Evolutionary conservation across 2,113 vertebrate species (phyloP).

Genomic region (Pyrgilauda ruficollis): DNA sequence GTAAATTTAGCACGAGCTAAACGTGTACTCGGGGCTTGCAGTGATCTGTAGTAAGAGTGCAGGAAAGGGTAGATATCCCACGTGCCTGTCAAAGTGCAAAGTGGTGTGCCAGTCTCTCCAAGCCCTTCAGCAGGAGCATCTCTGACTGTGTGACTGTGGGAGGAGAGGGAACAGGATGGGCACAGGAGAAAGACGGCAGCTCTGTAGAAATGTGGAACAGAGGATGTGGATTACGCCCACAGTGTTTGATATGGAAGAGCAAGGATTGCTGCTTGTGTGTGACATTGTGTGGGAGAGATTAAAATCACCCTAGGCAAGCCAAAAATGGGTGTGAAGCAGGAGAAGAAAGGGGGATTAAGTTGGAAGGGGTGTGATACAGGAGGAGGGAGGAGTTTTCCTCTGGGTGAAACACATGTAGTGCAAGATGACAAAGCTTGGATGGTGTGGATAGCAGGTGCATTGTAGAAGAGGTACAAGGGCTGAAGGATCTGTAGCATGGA

Average conservation of each 20-base stretch:
- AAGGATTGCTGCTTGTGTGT: conserved; percentile 2
- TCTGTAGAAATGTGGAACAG: background rate
- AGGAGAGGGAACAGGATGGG: background rate
- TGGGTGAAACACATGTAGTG: background rate
- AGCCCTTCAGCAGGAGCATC: background rate
- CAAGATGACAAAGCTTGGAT: background rate
- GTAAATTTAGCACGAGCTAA: background rate
- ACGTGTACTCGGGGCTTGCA: background rate
- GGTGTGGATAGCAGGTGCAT: background rate
- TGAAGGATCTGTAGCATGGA: background rate
- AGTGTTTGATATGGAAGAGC: background rate
- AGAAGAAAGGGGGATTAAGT: background rate
- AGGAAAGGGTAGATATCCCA: background rate
- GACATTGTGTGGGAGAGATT: background rate
- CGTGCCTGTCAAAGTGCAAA: fast-evolving
- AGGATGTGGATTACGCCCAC: conserved; percentile 6
- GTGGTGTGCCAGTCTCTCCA: background rate
- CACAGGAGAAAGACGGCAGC: background rate
- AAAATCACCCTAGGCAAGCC: background rate
- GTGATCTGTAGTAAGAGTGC: background rate
- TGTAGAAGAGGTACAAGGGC: background rate
- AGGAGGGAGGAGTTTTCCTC: background rate
- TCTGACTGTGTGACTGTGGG: background rate
- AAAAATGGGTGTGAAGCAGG: background rate
- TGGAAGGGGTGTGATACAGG: background rate